Percentiles rank a stretch among this genome's conserved stretches.
Evolutionary conservation across 2,888 invertebrate species (phyloP).

Genomic region (Hirtodrosophila alboralis): DNA sequence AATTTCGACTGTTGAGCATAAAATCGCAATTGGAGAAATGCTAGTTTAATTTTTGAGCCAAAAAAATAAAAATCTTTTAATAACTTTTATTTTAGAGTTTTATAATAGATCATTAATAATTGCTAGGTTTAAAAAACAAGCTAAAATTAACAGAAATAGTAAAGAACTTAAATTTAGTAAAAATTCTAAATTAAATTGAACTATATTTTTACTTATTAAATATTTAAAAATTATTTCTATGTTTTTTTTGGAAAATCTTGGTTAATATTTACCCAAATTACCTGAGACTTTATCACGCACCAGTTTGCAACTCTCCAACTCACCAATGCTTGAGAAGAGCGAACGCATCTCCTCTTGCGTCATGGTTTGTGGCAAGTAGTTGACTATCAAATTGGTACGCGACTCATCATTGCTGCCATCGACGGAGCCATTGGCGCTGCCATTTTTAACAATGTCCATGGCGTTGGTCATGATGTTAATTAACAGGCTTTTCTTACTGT

Average conservation of each 20-base stretch:
- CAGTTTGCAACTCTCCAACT: slow-evolving; percentile 98
- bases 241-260: slow-evolving; percentile 55
- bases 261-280: slow-evolving; percentile 84
- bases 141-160: no score
- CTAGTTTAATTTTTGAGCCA: no score
- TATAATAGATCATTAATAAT: no score
- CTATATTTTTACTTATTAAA: no score
- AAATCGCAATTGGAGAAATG: no score
- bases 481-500: slow-evolving; percentile 27
- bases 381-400: slow-evolving; percentile 97
- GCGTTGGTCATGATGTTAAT: slow-evolving; percentile 83
- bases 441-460: slow-evolving; percentile 92
- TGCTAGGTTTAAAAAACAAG: no score
- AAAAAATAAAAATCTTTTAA: no score
- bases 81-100: no score
- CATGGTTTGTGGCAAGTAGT: slow-evolving; percentile 97
- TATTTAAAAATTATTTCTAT: no score
- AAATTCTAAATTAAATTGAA: no score
- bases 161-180: no score
- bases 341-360: slow-evolving; percentile 98
- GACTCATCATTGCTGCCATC: slow-evolving; percentile 94
- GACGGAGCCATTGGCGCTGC: slow-evolving; percentile 85
- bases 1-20: no score
- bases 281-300: slow-evolving; percentile 98
- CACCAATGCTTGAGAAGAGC: slow-evolving; percentile 96